Conservation (phyloP, 2,113 vertebrate genomes). For the Sphyrna mokarran region DNA sequence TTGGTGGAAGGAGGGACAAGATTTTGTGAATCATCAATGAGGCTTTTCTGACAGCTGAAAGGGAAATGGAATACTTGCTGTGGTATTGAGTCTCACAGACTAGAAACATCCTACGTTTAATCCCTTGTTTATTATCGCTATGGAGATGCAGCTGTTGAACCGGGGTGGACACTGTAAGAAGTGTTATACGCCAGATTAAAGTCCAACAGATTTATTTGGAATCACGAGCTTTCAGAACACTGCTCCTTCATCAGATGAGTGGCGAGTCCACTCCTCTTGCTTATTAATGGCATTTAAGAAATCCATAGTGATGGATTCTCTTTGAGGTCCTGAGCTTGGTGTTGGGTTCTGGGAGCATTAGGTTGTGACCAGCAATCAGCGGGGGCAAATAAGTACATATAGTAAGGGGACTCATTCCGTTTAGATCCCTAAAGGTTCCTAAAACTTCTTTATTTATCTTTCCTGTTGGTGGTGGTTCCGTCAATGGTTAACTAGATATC, state of each 20-base stretch:
- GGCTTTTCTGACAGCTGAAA: neutral
- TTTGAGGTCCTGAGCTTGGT: neutral
- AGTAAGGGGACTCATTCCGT: neutral
- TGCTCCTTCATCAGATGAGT: too few species aligned
- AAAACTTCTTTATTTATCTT: neutral
- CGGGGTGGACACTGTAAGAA: too few species aligned
- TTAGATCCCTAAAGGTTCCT: neutral
- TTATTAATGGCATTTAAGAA: neutral
- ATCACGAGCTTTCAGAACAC: too few species aligned
- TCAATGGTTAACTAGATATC: neutral
- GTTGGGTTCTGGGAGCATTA: neutral
- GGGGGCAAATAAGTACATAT: neutral
- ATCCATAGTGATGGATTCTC: neutral
- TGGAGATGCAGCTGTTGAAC: too few species aligned
- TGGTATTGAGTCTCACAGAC: neutral
- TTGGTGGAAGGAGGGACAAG: neutral
- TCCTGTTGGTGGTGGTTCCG: neutral
- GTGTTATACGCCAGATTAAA: too few species aligned
- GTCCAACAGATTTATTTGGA: too few species aligned
- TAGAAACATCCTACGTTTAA: neutral
- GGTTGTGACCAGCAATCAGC: neutral
- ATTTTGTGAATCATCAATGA: neutral
- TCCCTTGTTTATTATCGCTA: neutral
- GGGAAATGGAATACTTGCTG: neutral
- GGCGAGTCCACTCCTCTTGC: too few species aligned